Evolutionary conservation across 2,113 vertebrate genomes (phyloP).

Genomic region (Scytalopus superciliaris): DNA sequence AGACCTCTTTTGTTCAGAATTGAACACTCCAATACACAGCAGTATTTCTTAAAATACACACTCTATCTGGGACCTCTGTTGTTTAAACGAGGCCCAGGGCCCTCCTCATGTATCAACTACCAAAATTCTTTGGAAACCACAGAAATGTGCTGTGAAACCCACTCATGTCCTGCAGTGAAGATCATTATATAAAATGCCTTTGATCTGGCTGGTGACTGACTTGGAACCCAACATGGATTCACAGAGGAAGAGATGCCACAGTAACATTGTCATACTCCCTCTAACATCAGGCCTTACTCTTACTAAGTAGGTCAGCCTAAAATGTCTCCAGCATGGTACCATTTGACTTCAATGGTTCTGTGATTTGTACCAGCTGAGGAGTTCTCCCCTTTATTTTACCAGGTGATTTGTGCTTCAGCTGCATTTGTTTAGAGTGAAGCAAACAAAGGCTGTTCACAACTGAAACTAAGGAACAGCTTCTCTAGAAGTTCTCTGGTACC

Average conservation of each 20-base stretch:
- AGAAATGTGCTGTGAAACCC: slow-evolving; percentile 29
- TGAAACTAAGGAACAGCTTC: neutral
- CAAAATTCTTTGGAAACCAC: slow-evolving; percentile 34
- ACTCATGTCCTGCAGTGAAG: slow-evolving; percentile 36
- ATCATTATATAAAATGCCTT: neutral
- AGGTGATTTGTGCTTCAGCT: neutral
- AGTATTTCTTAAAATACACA: neutral
- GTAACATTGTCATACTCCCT: neutral
- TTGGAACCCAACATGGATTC: slow-evolving; percentile 23
- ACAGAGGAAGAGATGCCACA: slow-evolving; percentile 29
- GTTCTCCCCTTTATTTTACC: neutral
- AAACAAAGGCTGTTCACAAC: neutral
- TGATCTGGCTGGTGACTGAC: neutral
- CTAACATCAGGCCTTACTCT: slow-evolving; percentile 37
- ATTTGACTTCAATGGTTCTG: neutral
- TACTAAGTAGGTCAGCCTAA: slow-evolving; percentile 17
- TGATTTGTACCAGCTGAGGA: slow-evolving; percentile 33
- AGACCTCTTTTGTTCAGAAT: neutral
- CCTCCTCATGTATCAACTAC: neutral
- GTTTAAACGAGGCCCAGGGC: neutral
- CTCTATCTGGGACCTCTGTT: neutral
- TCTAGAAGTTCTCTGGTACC: neutral
- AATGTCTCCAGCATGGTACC: slow-evolving; percentile 2
- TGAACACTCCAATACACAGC: neutral
- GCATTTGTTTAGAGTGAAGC: neutral